phyloP scores from a whole-genome alignment of 2,113 vertebrate species.

The Etia nguti region DNA sequence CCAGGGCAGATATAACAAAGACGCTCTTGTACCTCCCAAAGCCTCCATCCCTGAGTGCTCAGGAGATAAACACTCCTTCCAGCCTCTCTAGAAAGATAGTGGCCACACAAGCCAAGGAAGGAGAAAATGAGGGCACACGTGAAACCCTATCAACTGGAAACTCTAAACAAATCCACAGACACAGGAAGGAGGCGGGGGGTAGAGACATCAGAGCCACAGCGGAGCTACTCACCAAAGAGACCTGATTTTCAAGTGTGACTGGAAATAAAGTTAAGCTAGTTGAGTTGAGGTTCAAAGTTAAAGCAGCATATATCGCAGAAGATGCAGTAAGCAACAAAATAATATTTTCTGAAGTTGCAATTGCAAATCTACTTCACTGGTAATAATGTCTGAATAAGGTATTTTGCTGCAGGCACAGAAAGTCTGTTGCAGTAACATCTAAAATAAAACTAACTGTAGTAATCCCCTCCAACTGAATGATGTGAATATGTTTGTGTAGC shows the following conservation, averaged over 20 bases:
- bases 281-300: not conserved
- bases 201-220: not conserved
- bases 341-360: too few species aligned
- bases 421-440: not conserved
- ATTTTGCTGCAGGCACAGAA: not conserved
- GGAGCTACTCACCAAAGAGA: not conserved
- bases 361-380: not conserved
- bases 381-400: not conserved
- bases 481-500: not conserved
- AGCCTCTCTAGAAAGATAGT: slow-evolving; percentile 5
- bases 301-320: not conserved
- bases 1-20: slow-evolving; percentile 58
- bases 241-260: not conserved
- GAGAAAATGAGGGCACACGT: slow-evolving; percentile 28
- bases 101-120: slow-evolving; percentile 11
- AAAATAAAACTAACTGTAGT: not conserved
- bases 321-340: not conserved
- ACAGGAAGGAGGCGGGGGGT: not conserved
- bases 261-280: not conserved
- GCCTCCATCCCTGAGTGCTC: slow-evolving; percentile 41
- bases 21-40: slow-evolving; percentile 49
- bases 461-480: not conserved
- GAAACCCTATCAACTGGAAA: slow-evolving; percentile 52
- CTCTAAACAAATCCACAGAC: slow-evolving; percentile 19
- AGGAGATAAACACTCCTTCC: slow-evolving; percentile 28